Base-by-base conservation (phyloP, 1,140 invertebrate species). In the Drosophila dunni region DNA sequence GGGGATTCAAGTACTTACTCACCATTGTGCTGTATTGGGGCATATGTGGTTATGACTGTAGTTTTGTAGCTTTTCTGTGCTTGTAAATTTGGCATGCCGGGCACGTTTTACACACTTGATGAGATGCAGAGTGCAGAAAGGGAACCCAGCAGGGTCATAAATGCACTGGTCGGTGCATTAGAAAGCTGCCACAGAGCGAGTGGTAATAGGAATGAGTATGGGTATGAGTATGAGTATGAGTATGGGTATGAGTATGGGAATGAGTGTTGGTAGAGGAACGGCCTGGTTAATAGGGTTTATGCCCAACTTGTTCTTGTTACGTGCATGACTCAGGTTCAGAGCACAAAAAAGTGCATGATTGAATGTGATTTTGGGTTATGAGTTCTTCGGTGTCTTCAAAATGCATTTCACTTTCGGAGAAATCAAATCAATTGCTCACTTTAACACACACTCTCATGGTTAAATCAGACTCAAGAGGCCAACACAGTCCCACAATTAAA, bases 361-460 rank as follows among this genome's bases (percentile, higher is more conserved):
- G 7, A 13, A 42, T 42, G 11, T 5, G 40, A n/a, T 44, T 36
- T 57, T 34, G 57, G 20, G 29, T 36, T 36, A 53, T 53, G 36
- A 44, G 56, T 17, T n/a, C 17, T 46, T 34, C 7, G 42, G 15
- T 40, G 50, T 53, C 24, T 44, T 54, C 36, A 15, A 82, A 86
- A 64, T 70, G 83, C 83, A 86, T 88, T 86, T 86, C 83, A 86
- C 83, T 86, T 88, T 86, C 79, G 68, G 44, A 67, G 79, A 83
- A 86, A 82, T 88, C 83, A 83, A 86, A 82, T 88, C 83, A 88
- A 88, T 88, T 83, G 77, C 61, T 73, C 10, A 24, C 45, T 72
- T 60, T 57, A 53, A 74, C 58, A 62, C 65, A 51, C 51, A 57
- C 61, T 65, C 77, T 69, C 70, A 66, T 70, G 73, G 50, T 69